Evolutionary conservation across 1,140 invertebrate genomes (phyloP), one percentile per base, ranked within the genome.

Genomic region (Hesperophylax magnus): DNA sequence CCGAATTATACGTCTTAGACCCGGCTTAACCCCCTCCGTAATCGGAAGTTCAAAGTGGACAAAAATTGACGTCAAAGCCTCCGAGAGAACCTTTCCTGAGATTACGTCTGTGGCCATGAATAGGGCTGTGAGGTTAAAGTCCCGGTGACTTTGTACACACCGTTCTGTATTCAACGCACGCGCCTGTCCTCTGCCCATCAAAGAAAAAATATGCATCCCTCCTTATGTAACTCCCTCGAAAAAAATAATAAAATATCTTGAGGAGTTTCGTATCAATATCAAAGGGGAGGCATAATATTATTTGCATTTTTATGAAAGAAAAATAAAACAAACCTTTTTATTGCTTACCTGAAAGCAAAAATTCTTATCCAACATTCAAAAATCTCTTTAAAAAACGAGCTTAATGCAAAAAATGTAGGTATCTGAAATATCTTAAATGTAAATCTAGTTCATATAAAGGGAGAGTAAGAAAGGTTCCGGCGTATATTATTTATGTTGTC

Each of bases 1-100:
- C 27, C 17, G 72, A 75, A 61, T 63, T 18, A 58, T 39, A 17
- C 15, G 34, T 61, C 54, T 34, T 63, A 39, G 58, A 61, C 39
- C 27, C 17, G 61, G 61, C 76, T 78, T 78, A 78, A 78, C 78
- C 78, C 61, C 22, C 60, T 47, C 76, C 24, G 77, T 81, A 83
- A 83, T 83, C 79, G 71, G 58, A 65, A 69, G 76, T 81, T 83
- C 79, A 81, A 83, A 83, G 82, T 81, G 82, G 82, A 83, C 82
- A 75, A 65, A 79, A 82, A 79, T 65, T 80, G 75, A 69, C 79
- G 79, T 83, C 79, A 83, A 79, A 81, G 79, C 71, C 67, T 74
- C 74, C 65, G 71, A 58, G 54, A 60, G 20, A 61, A 79, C 79
- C 79, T 80, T 80, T 82, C 39, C 78, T 69, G 78, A 82, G 78